A percentile compares a stretch with the other conserved stretches of the same genome.
Evolutionary conservation across 2,113 vertebrate species (phyloP).

Genomic region (Plecotus auritus): DNA sequence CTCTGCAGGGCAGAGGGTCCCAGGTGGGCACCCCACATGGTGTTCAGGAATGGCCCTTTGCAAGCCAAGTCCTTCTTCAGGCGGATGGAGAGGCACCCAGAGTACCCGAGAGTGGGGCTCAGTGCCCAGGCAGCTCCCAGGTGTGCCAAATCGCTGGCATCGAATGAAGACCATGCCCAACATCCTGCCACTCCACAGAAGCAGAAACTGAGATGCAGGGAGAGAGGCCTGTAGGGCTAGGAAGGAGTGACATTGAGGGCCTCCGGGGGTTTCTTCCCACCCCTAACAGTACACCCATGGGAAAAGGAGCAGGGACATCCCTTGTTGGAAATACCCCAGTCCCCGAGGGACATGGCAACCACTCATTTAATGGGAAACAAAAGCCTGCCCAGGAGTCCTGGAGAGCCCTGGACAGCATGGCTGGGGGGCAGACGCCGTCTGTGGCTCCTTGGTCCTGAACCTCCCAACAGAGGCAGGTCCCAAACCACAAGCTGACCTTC

Average conservation of each 20-base stretch:
- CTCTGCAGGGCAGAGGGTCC: neutral
- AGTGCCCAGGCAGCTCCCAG: neutral
- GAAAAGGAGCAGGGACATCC: neutral
- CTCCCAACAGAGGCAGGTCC: neutral
- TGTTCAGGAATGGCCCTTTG: neutral
- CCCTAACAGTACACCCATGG: fast-evolving
- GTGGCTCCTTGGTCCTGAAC: neutral
- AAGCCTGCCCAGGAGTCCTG: neutral
- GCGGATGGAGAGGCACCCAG: neutral
- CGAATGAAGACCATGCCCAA: neutral
- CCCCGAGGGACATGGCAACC: neutral
- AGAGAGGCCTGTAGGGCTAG: neutral
- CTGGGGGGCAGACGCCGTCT: fast-evolving
- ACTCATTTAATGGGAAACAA: neutral
- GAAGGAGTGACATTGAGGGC: neutral
- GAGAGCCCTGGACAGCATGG: neutral
- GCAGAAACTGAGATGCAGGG: neutral
- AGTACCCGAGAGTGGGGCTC: neutral
- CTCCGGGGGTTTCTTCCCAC: neutral
- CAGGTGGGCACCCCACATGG: neutral
- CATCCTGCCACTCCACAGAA: neutral
- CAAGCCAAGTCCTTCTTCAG: neutral
- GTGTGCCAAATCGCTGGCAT: neutral
- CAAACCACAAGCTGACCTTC: neutral
- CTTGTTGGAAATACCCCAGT: constrained; percentile 42